Conservation (phyloP, 1,140 invertebrate species). For the Drosophila tsacasi region DNA sequence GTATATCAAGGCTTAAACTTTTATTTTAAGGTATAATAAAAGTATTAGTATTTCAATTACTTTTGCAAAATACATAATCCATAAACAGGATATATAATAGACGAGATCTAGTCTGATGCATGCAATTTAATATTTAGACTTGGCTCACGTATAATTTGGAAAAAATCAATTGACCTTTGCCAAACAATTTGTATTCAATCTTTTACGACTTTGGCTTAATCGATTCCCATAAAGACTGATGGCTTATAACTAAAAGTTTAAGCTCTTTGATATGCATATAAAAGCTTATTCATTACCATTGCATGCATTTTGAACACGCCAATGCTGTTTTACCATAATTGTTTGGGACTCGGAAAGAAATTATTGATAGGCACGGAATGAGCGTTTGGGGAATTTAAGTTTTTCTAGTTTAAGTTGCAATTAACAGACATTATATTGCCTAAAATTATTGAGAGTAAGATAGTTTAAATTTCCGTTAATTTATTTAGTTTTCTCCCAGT, state of each 20-base stretch:
- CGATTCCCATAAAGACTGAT: neutral
- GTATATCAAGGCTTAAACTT: neutral
- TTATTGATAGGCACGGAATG: neutral
- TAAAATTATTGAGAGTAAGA: neutral
- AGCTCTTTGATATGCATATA: neutral
- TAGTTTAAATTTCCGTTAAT: too few species aligned
- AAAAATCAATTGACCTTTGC: neutral
- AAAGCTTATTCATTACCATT: slow-evolving; percentile 5
- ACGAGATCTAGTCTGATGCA: neutral
- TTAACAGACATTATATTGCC: too few species aligned
- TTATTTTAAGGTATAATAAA: neutral
- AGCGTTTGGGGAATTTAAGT: neutral
- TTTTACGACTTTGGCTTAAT: slow-evolving; percentile 2
- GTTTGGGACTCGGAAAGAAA: neutral
- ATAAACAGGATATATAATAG: neutral
- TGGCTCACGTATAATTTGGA: neutral
- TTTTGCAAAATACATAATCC: neutral
- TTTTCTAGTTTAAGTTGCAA: neutral
- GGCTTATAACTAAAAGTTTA: slow-evolving; percentile 1
- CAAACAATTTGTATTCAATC: too few species aligned
- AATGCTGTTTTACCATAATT: neutral
- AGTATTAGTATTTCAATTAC: neutral
- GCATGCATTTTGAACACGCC: slow-evolving; percentile 8
- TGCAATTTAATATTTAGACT: neutral
- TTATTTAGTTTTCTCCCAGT: neutral